A percentile compares a stretch with the other conserved stretches of the same genome.
phyloP scores from a whole-genome alignment of 1,140 invertebrate genomes.

The Epicauta chinensis region DNA sequence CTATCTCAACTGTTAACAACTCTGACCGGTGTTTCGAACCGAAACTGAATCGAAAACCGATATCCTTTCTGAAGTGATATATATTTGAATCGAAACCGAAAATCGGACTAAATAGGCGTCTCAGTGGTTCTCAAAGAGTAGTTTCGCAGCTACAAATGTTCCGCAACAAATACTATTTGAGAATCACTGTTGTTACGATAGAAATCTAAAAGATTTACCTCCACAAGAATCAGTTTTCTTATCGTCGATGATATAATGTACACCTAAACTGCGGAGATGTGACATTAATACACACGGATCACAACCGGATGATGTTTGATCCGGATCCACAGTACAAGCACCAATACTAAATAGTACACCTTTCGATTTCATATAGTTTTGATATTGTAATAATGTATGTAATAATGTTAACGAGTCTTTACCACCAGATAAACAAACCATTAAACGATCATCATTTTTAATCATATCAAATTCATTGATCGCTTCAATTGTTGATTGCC shows the following conservation, averaged over 20 bases:
- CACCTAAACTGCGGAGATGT: slow-evolving; percentile 59
- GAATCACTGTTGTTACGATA: no score
- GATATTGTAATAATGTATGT: slow-evolving; percentile 79
- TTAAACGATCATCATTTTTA: slow-evolving; percentile 69
- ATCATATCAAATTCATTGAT: slow-evolving; percentile 83
- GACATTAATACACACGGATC: slow-evolving; percentile 61
- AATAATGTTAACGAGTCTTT: slow-evolving; percentile 76
- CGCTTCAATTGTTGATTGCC: slow-evolving; percentile 74
- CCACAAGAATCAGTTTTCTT: slow-evolving; percentile 28
- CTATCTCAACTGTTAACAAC: no score
- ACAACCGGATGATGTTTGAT: slow-evolving; percentile 51
- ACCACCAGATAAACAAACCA: slow-evolving; percentile 80
- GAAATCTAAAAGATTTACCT: not conserved
- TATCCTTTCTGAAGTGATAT: no score
- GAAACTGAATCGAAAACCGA: no score
- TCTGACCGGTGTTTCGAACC: no score
- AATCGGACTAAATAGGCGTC: no score
- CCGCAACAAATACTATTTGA: no score
- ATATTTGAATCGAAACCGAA: no score
- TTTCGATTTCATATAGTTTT: slow-evolving; percentile 67
- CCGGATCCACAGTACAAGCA: slow-evolving; percentile 66
- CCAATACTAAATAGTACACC: slow-evolving; percentile 71
- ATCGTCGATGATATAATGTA: slow-evolving; percentile 69
- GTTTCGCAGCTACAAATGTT: no score
- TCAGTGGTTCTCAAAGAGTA: no score